A percentile compares a stretch with the other conserved stretches of the same genome.
Evolutionary conservation across 2,797 vertebrate genomes (phyloP).

Genomic region (Gallirallus australis): DNA sequence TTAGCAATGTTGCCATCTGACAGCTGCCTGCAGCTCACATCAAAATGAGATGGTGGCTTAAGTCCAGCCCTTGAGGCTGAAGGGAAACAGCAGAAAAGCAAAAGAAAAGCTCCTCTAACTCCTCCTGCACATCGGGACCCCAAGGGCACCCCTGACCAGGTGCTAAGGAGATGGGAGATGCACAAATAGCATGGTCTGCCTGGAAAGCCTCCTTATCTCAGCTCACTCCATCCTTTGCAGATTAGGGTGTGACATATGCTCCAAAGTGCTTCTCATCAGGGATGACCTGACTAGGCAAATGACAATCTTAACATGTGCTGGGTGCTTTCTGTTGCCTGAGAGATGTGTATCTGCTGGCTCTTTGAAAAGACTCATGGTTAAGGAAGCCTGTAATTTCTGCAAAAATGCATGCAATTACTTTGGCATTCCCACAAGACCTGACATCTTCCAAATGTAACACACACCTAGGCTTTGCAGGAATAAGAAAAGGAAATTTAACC

Average conservation of each 20-base stretch:
- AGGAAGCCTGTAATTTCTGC: not conserved
- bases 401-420: not conserved
- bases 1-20: not conserved
- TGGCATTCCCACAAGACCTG: not conserved
- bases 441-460: not conserved
- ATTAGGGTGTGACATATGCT: not conserved
- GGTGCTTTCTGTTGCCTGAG: not conserved
- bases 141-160: not conserved
- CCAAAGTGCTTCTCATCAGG: not conserved
- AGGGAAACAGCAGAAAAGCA: not conserved
- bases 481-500: not conserved
- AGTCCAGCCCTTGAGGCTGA: not conserved
- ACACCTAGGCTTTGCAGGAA: not conserved
- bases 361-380: not conserved
- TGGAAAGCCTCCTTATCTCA: not conserved
- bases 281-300: not conserved
- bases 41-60: not conserved
- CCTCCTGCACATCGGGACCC: not conserved
- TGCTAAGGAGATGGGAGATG: not conserved
- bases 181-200: not conserved
- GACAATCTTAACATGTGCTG: not conserved
- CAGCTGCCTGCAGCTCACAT: not conserved
- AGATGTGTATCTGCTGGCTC: not conserved
- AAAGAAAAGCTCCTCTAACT: not conserved
- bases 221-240: rapidly evolving